Evolutionary conservation across 2,113 vertebrate species (phyloP).

Genomic region (Poeciliopsis turrubarensis): DNA sequence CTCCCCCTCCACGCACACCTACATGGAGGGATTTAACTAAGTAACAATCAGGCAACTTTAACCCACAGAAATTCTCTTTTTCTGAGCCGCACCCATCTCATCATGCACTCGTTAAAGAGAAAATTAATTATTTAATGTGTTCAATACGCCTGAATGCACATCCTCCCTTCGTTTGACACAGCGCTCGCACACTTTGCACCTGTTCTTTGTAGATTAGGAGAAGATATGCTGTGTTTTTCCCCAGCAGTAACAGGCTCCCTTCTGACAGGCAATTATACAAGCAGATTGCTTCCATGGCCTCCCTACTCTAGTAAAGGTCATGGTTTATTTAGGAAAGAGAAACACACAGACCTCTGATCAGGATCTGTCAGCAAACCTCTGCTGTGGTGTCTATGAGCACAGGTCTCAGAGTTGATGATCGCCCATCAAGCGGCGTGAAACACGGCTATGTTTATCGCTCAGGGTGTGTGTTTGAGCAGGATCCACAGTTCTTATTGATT

Average conservation of each 20-base stretch:
- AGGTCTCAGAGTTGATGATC: constrained; percentile 19
- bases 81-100: constrained; percentile 12
- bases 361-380: constrained; percentile 43
- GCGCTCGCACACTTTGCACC: constrained; percentile 47
- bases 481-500: constrained; percentile 37
- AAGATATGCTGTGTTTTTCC: constrained; percentile 71
- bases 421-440: constrained; percentile 26
- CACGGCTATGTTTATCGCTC: constrained; percentile 4
- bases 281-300: constrained; percentile 78
- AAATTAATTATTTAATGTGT: constrained; percentile 42
- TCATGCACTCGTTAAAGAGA: neutral
- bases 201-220: constrained; percentile 68
- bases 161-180: constrained; percentile 13
- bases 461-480: constrained; percentile 3
- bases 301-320: constrained; percentile 76
- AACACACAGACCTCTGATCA: constrained; percentile 59
- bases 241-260: constrained; percentile 68
- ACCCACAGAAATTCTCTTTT: constrained; percentile 49
- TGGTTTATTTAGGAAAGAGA: constrained; percentile 66
- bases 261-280: constrained; percentile 82
- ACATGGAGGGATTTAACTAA: constrained; percentile 56
- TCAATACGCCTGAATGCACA: neutral
- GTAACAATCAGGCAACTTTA: constrained; percentile 57
- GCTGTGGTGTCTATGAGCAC: constrained; percentile 16
- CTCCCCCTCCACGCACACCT: constrained; percentile 50